Percentiles rank a stretch among this genome's conserved stretches.
phyloP scores from a whole-genome alignment of 1,140 invertebrate genomes.

The Tachypleus tridentatus region DNA sequence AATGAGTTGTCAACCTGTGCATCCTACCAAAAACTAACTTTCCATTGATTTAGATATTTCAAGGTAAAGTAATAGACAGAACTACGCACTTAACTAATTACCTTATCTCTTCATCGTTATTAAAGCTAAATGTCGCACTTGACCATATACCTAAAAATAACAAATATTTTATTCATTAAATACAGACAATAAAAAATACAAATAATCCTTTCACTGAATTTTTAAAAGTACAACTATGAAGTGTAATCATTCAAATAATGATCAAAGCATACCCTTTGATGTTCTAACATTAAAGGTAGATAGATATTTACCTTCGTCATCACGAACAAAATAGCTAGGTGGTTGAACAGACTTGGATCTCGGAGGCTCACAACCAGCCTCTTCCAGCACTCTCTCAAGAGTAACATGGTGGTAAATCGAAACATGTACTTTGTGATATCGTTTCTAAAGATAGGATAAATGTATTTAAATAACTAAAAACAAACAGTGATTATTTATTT shows the following conservation, averaged over 20 bases:
- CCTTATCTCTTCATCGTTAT: too few relatives aligned
- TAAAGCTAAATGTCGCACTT: too few relatives aligned
- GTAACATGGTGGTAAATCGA: conserved; percentile 11
- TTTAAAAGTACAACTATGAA: neutral
- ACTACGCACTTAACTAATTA: too few relatives aligned
- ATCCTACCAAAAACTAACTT: too few relatives aligned
- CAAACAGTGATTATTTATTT: too few relatives aligned
- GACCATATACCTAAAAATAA: too few relatives aligned
- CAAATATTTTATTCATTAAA: too few relatives aligned
- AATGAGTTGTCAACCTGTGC: too few relatives aligned
- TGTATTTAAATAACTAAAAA: too few relatives aligned
- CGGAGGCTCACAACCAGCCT: conserved; percentile 10
- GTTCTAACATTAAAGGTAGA: neutral
- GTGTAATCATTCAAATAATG: neutral
- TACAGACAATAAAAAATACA: too few relatives aligned
- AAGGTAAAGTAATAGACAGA: too few relatives aligned
- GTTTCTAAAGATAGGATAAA: conserved; percentile 12
- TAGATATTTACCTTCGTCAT: neutral
- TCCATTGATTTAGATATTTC: too few relatives aligned
- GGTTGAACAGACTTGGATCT: conserved; percentile 13
- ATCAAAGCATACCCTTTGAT: neutral
- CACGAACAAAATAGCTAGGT: conserved; percentile 7
- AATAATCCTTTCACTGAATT: neutral
- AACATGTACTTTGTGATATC: conserved; percentile 18
- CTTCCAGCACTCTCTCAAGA: conserved; percentile 11